A percentile compares a stretch with the other conserved stretches of the same genome.
Evolutionary conservation across 2,113 vertebrate genomes (phyloP).

Genomic region (Vulpes vulpes): DNA sequence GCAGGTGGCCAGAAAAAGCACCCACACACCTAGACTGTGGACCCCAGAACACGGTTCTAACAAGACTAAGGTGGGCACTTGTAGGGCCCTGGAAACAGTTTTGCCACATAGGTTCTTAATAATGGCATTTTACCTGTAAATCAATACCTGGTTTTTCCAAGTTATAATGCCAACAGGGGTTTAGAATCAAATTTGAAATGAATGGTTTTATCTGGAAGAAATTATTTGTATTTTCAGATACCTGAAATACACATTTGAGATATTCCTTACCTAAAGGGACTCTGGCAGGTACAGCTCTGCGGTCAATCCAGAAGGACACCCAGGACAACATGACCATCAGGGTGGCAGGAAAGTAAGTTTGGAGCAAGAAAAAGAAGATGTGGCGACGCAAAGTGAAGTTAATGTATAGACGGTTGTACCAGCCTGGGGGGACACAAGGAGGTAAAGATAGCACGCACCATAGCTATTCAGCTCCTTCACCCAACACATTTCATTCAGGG

Average conservation of each 20-base stretch:
- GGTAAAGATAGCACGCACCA: background rate
- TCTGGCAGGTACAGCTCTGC: slow-evolving; percentile 94
- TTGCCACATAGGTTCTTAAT: background rate
- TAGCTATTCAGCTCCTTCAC: background rate
- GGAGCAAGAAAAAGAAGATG: slow-evolving; percentile 97
- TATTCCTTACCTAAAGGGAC: slow-evolving; percentile 92
- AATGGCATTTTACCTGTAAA: background rate
- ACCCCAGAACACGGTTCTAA: background rate
- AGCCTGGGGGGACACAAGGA: slow-evolving; percentile 87
- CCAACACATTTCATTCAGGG: background rate
- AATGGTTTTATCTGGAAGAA: slow-evolving; percentile 38
- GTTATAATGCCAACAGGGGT: background rate
- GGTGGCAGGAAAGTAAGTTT: slow-evolving; percentile 95
- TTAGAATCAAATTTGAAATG: background rate
- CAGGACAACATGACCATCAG: slow-evolving; percentile 97
- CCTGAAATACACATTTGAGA: background rate
- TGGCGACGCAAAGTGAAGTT: slow-evolving; percentile 95
- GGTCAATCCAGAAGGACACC: slow-evolving; percentile 97
- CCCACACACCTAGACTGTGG: background rate
- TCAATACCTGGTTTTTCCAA: slow-evolving; percentile 16
- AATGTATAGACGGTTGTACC: slow-evolving; percentile 96
- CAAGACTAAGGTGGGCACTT: background rate
- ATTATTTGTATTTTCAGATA: background rate
- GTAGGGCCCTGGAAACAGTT: background rate
- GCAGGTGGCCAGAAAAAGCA: background rate